Conservation (phyloP, 1,140 invertebrate species). For the Drosophila guanche region DNA sequence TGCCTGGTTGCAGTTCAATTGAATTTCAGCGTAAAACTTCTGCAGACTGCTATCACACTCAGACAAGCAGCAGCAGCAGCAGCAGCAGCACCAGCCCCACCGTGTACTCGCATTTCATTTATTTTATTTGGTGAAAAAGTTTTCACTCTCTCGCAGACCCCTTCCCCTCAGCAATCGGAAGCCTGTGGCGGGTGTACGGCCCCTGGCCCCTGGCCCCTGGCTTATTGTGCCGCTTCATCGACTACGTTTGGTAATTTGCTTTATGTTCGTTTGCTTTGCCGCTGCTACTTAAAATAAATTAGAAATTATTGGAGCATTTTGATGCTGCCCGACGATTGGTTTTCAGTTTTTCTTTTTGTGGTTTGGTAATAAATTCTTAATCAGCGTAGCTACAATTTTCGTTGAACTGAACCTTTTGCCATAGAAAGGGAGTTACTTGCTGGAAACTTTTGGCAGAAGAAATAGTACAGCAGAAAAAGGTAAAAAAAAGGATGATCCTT, state of each 20-base stretch:
- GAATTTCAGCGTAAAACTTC: constrained; percentile 62
- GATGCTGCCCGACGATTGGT: constrained; percentile 57
- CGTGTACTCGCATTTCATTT: constrained; percentile 14
- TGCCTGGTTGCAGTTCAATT: constrained; percentile 60
- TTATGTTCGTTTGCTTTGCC: constrained; percentile 68
- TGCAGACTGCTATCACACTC: constrained; percentile 16
- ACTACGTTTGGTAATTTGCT: constrained; percentile 70
- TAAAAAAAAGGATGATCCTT: too few species aligned
- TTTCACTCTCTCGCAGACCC: constrained; percentile 37
- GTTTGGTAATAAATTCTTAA: constrained; percentile 60
- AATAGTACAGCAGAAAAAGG: too few species aligned
- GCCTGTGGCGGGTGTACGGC: background rate
- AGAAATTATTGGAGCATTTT: constrained; percentile 77
- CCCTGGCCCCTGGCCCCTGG: constrained; percentile 24
- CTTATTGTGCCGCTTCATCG: constrained; percentile 63
- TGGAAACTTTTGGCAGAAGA: too few species aligned
- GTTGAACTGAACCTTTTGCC: constrained; percentile 10
- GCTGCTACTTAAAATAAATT: constrained; percentile 73
- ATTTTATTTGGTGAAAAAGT: constrained; percentile 61
- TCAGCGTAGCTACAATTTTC: constrained; percentile 26
- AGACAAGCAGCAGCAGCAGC: background rate
- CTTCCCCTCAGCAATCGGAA: background rate
- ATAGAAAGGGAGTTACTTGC: constrained; percentile 1
- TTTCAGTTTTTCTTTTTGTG: constrained; percentile 34
- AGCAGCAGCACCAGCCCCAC: background rate